These are phyloP conservation scores for Cyphomyrmex costatus DNA, from an alignment of 1,140 invertebrate genomes.

Conservation along the genomic window DNA sequence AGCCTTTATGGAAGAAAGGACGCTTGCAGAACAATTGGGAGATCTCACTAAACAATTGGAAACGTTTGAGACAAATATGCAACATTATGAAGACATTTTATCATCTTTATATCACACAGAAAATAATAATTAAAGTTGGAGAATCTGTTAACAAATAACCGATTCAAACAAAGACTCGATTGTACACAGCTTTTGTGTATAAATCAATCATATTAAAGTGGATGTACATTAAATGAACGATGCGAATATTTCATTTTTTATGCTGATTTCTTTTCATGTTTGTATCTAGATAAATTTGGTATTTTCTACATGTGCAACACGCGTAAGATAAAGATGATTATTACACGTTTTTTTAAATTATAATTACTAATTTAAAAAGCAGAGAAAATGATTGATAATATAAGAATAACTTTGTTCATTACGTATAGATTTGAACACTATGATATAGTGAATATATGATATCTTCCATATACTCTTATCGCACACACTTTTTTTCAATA, in stretches of 20 bases:
- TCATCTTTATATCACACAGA: slow-evolving; percentile 89
- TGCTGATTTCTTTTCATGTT: neutral
- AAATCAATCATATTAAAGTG: slow-evolving; percentile 5
- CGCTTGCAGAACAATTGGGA: slow-evolving; percentile 89
- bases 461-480: too few species aligned
- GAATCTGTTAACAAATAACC: slow-evolving; percentile 24
- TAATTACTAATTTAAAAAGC: neutral
- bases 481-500: neutral
- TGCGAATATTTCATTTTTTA: neutral
- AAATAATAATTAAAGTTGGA: slow-evolving; percentile 85
- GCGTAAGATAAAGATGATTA: neutral
- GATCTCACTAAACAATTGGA: slow-evolving; percentile 91
- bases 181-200: slow-evolving; percentile 50
- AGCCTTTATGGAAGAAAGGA: slow-evolving; percentile 88
- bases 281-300: neutral
- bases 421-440: neutral
- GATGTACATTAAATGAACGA: neutral
- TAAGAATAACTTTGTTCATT: neutral
- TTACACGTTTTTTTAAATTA: neutral
- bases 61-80: slow-evolving; percentile 91
- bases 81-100: slow-evolving; percentile 92
- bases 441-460: too few species aligned
- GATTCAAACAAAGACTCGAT: slow-evolving; percentile 37
- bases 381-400: neutral
- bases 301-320: neutral